phyloP scores from a whole-genome alignment of 2,797 vertebrate genomes.

The Lycodopsis pacificus region DNA sequence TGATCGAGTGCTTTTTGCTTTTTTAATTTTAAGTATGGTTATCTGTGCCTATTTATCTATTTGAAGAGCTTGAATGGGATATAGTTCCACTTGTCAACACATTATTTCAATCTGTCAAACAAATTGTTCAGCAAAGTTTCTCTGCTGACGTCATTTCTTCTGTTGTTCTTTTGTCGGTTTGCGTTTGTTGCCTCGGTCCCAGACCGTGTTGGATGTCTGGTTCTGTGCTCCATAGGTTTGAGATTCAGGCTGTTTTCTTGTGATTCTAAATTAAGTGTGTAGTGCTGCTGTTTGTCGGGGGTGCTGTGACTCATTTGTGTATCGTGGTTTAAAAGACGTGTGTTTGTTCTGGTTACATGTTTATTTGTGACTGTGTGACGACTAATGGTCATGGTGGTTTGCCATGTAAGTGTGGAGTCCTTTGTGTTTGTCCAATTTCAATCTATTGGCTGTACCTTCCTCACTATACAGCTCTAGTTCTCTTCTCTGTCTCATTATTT shows the following conservation, averaged over 20 bases:
- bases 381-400: not conserved
- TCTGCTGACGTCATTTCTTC: constrained; percentile 49
- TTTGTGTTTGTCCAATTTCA: constrained; percentile 25
- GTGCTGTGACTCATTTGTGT: constrained; percentile 45
- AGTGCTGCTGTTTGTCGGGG: not conserved
- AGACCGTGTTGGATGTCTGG: constrained; percentile 70
- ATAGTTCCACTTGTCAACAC: not conserved
- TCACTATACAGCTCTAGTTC: not conserved
- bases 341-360: constrained; percentile 1
- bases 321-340: constrained; percentile 3
- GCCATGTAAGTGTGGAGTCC: constrained; percentile 2
- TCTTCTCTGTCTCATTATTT: constrained; percentile 6
- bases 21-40: not conserved
- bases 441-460: not conserved
- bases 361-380: constrained; percentile 7
- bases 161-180: constrained; percentile 48
- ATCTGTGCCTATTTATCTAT: not conserved
- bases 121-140: not conserved
- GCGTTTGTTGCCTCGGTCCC: constrained; percentile 57
- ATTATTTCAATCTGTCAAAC: constrained; percentile 12
- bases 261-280: constrained; percentile 28
- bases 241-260: constrained; percentile 41
- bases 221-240: constrained; percentile 72
- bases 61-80: not conserved
- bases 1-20: not conserved